phyloP scores from a whole-genome alignment of 2,113 vertebrate species.

The Poeciliopsis prolifica region DNA sequence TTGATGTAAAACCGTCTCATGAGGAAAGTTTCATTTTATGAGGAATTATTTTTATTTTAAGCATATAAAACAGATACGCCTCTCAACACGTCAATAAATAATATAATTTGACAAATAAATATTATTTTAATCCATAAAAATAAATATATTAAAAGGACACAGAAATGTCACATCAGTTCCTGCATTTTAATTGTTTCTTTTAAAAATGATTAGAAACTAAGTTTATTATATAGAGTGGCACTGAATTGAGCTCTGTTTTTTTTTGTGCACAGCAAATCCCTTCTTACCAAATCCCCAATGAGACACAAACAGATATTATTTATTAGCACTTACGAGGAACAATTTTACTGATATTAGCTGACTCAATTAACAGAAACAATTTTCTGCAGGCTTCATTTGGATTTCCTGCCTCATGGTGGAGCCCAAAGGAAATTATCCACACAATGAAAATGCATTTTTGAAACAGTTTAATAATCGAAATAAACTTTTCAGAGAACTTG shows the following conservation, averaged over 20 bases:
- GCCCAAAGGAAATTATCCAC: conserved; percentile 36
- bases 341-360: conserved; percentile 8
- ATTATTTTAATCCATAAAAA: background rate
- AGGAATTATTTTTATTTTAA: background rate
- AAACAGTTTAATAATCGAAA: conserved; percentile 46
- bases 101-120: background rate
- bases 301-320: background rate
- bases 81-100: background rate
- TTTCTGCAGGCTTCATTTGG: conserved; percentile 37
- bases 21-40: background rate
- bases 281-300: conserved; percentile 7
- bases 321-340: background rate
- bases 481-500: conserved; percentile 46
- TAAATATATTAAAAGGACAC: too few relatives aligned
- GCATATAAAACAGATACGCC: background rate
- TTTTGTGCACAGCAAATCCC: conserved; percentile 1
- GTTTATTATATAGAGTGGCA: background rate
- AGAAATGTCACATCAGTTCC: background rate
- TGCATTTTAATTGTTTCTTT: background rate
- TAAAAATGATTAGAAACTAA: background rate
- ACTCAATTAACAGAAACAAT: conserved; percentile 36
- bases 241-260: background rate
- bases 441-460: background rate
- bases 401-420: conserved; percentile 36
- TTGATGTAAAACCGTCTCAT: too few relatives aligned